phyloP scores from a whole-genome alignment of 1,140 invertebrate genomes.

The Rhizoglyphus robini region DNA sequence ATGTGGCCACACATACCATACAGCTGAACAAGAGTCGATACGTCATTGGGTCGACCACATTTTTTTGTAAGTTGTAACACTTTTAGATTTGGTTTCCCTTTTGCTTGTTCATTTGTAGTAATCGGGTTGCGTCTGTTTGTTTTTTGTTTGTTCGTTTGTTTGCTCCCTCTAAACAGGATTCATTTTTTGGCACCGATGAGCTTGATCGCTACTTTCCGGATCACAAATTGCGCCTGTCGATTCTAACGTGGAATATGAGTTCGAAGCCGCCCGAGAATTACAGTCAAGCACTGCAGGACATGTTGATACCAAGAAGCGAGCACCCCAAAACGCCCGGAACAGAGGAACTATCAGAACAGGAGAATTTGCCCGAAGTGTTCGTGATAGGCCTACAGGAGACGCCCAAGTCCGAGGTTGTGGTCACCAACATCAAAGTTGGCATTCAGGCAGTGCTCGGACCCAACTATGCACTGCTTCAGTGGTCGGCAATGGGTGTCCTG shows the following conservation, averaged over 20 bases:
- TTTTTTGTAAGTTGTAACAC: background rate
- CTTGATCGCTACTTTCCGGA: constrained; percentile 70
- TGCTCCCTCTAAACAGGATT: background rate
- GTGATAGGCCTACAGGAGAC: constrained; percentile 85
- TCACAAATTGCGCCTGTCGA: constrained; percentile 65
- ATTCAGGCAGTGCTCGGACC: constrained; percentile 81
- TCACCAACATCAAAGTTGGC: constrained; percentile 66
- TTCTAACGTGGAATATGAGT: constrained; percentile 95
- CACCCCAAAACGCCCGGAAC: background rate
- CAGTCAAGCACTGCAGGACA: constrained; percentile 70
- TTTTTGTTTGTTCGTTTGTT: no score
- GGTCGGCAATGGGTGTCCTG: constrained; percentile 62
- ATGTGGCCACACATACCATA: background rate
- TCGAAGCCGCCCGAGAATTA: constrained; percentile 57
- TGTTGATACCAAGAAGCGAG: constrained; percentile 46
- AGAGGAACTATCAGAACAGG: background rate
- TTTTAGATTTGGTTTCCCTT: background rate
- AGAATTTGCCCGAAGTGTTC: constrained; percentile 65
- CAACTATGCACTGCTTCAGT: constrained; percentile 70
- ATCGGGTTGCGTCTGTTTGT: no score
- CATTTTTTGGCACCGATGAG: constrained; percentile 59
- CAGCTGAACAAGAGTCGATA: background rate
- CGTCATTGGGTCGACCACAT: background rate
- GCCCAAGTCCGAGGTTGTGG: constrained; percentile 32
- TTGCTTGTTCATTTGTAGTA: background rate